Evolutionary conservation across 2,888 invertebrate genomes (phyloP), one percentile per base, ranked within the genome.

Genomic region (Apodemia hepburni): DNA sequence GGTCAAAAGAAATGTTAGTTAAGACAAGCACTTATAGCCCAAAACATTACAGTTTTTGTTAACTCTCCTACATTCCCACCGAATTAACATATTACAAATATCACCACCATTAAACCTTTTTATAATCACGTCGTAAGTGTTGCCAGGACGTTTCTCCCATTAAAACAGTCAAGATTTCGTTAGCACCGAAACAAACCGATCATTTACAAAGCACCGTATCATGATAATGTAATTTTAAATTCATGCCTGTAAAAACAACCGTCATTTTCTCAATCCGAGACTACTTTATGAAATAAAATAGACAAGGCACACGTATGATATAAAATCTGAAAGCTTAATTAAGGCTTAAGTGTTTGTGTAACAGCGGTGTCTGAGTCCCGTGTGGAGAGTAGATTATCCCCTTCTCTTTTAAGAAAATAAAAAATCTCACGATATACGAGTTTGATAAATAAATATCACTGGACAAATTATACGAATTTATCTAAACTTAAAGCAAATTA

Each of bases 211-310:
- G 68, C 67, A 72, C 64, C 70, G 70, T 67, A 64, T 72, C 72
- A 74, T 71, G 77, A 73, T 75, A 77, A 81, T 71, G 76, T 75
- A 83, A 84, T 85, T 84, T 85, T 80, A 85, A 84, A 84, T 86
- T 83, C 80, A 82, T 78, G 80, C 75, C 78, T 80, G 78, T 80
- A 80, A 82, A 84, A 86, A 83, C 80, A 78, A 77, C 83, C 85
- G 84, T 83, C 80, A 84, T 84, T 82, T 79, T 76, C 75, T 72
- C n/a, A 9, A 2, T 22, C 54, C 22, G 27, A 9, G 27, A 27
- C 15, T 6, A 27, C 51, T 27, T 12, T 12, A 22, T n/a, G n/a
- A 45, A 5, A 45, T n/a, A n/a, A n/a, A 2, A 45, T 45, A 45
- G 42, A 45, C 15, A 6, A 45, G 42, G 5, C n/a, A 45, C 5